phyloP scores from a whole-genome alignment of 2,113 vertebrate species.

The Oceanodroma tethys region DNA sequence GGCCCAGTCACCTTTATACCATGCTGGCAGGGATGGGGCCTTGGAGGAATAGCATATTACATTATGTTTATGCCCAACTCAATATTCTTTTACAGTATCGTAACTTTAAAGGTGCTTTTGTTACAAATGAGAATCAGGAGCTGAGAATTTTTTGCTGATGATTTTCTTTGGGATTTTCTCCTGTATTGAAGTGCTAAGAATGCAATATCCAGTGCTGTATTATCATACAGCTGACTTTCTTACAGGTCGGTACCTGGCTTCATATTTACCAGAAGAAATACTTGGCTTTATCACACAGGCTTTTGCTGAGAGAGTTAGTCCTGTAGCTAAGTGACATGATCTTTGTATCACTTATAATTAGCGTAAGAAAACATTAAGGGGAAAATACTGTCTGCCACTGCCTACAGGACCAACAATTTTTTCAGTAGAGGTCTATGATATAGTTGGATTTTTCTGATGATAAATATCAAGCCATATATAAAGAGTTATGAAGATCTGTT shows the following conservation, averaged over 20 bases:
- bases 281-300: background rate
- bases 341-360: background rate
- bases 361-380: background rate
- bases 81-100: background rate
- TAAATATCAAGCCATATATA: background rate
- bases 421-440: background rate
- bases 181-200: background rate
- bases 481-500: background rate
- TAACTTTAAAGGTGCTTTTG: conserved; percentile 10
- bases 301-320: background rate
- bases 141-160: background rate
- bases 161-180: background rate
- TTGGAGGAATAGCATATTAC: background rate
- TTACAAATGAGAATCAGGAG: background rate
- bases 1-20: background rate
- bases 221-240: background rate
- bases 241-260: background rate
- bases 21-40: background rate
- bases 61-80: background rate
- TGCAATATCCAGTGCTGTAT: background rate
- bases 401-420: background rate
- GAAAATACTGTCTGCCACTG: background rate
- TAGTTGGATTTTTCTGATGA: background rate
- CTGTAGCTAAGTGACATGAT: background rate
- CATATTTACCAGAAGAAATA: background rate